A percentile compares a stretch with the other conserved stretches of the same genome.
Evolutionary conservation across 2,888 invertebrate genomes (phyloP).

Genomic region (Clistopyga incitator): DNA sequence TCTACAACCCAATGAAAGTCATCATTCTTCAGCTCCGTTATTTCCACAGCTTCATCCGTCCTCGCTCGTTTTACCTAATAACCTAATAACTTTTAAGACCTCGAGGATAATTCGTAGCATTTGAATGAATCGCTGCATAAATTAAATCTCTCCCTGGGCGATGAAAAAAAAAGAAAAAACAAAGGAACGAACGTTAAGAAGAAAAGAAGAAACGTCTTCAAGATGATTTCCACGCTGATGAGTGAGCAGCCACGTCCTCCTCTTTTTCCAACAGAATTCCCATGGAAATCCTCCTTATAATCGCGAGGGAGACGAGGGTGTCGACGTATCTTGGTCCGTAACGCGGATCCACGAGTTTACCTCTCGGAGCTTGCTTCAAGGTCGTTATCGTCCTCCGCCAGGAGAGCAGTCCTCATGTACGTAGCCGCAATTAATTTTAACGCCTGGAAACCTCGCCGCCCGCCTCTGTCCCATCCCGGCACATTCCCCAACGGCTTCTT

Average conservation of each 20-base stretch:
- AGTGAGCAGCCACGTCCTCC: slow-evolving; percentile 31
- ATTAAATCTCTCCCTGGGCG: slow-evolving; percentile 12
- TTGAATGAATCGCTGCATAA: slow-evolving; percentile 58
- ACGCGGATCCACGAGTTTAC: slow-evolving; percentile 42
- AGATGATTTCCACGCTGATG: slow-evolving; percentile 49
- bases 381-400: slow-evolving; percentile 68
- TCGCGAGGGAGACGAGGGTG: slow-evolving; percentile 42
- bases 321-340: slow-evolving; percentile 56
- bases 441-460: slow-evolving; percentile 59
- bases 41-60: slow-evolving; percentile 44
- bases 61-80: slow-evolving; percentile 35
- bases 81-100: slow-evolving; percentile 41
- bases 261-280: slow-evolving; percentile 43
- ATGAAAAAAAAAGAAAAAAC: slow-evolving; percentile 52
- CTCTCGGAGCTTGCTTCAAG: slow-evolving; percentile 62
- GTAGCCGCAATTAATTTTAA: slow-evolving; percentile 71
- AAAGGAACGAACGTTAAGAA: slow-evolving; percentile 12
- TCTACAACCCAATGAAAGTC: not conserved
- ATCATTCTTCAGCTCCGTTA: slow-evolving; percentile 21
- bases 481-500: slow-evolving; percentile 55
- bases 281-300: slow-evolving; percentile 46
- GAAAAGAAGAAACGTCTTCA: slow-evolving; percentile 37
- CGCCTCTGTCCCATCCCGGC: slow-evolving; percentile 12
- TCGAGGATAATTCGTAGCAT: slow-evolving; percentile 40
- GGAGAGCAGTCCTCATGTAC: slow-evolving; percentile 61